Base-by-base conservation (phyloP, 2,888 invertebrate genomes). In the Pediacus dermestoides region DNA sequence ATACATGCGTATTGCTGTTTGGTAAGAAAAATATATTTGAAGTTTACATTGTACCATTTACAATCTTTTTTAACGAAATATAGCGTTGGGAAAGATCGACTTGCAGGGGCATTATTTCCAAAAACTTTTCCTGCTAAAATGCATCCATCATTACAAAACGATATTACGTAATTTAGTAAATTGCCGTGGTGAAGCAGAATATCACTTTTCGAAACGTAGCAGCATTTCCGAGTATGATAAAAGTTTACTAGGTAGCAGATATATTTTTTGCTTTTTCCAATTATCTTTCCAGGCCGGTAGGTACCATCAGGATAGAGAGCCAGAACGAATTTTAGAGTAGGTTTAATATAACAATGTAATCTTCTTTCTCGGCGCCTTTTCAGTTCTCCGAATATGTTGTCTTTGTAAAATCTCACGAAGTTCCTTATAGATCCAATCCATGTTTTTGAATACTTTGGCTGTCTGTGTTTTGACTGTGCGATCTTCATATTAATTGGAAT, bases 21-120 rank as follows among this genome's bases (percentile, higher is more conserved):
- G 21, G 53, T 55, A 21, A 53, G 39, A 41, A 52, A 55, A 15
- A 57, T 39, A 21, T 38, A 22, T 37, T 48, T 53, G 28, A 47
- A 50, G 21, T 41, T 39, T 7, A 55, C 34, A 16, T 44, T 48
- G 32, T 42, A 48, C 57, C 57, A 57, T 9, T 27, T 44, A 0
- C 38, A 11, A 10, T 37, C 32, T 30, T 43, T 48, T 36, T 38
- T 54, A 4, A 57, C 32, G 38, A 36, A 55, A 39, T 53, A 57
- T 2, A 49, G 12, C 1, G 51, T 42, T 2, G 57, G 57, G 33
- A 53, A 50, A 9, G 53, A 52, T 12, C 47, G 42, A 31, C 52
- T 54, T 0, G 54, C 46, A 8, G 57, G 57, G 1, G 55, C 48
- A 34, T 57, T 54, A 30, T 57, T 57, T 3, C 57, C 57, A 35